These are phyloP conservation scores for Reticulitermes speratus DNA, from an alignment of 1,140 invertebrate species.

Conservation along the genomic window DNA sequence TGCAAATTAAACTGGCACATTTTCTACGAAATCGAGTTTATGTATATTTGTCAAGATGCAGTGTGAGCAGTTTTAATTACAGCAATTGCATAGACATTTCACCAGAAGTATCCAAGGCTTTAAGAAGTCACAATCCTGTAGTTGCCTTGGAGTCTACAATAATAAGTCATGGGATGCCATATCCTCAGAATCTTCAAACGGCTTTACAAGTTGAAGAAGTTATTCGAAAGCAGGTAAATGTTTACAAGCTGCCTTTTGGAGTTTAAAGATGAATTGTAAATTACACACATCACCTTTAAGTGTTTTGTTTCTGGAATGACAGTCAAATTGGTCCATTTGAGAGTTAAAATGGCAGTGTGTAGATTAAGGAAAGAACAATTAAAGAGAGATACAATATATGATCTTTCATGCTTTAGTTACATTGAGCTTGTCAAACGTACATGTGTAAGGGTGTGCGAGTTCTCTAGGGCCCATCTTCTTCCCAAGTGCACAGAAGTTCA, in stretches of 20 bases:
- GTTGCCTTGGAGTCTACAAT: conserved; percentile 97
- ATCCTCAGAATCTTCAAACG: conserved; percentile 86
- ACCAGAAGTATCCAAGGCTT: conserved; percentile 58
- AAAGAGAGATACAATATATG: too few relatives aligned
- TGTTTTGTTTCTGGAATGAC: too few relatives aligned
- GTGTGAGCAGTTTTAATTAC: background rate
- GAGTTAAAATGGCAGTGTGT: too few relatives aligned
- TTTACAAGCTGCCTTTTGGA: background rate
- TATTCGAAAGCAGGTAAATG: conserved; percentile 64
- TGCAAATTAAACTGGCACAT: background rate
- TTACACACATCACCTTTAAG: too few relatives aligned
- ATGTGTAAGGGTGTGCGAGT: too few relatives aligned
- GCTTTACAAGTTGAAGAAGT: conserved; percentile 79
- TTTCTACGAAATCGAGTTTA: background rate
- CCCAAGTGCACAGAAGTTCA: too few relatives aligned
- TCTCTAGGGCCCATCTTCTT: too few relatives aligned
- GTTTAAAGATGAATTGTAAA: background rate
- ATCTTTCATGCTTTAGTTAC: too few relatives aligned
- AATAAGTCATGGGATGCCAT: conserved; percentile 97
- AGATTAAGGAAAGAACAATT: too few relatives aligned
- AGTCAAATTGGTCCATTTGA: too few relatives aligned
- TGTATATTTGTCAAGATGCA: background rate
- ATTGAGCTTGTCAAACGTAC: too few relatives aligned
- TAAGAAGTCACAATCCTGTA: conserved; percentile 62
- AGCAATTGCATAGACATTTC: conserved; percentile 37